Base-by-base conservation (phyloP, 2,888 invertebrate genomes). In the Pseudococcus longispinus region DNA sequence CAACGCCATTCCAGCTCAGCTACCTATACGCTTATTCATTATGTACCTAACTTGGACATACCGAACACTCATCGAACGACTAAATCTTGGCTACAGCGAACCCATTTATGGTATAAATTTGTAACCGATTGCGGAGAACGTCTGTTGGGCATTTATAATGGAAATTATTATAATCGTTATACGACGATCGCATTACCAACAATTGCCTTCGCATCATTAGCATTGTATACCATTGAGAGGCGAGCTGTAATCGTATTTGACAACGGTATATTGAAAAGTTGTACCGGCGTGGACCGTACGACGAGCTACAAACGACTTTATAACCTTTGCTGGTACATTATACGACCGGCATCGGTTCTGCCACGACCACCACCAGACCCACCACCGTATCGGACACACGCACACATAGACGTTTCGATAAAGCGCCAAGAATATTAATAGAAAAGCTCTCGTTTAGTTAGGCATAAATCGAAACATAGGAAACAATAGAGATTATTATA, bases 351-450 rank as follows among this genome's bases (percentile, higher is more conserved):
- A 55, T n/a, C n/a, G 55, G 44, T 46, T 11, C 13, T 13, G 44
- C 20, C 20, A 65, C 65, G 26, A 65, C 18, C n/a, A 51, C 60
- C 5, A 60, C n/a, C n/a, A n/a, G n/a, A n/a, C n/a, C n/a, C 23
- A 23, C 6, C 60, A 11, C 2, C 60, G 32, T 70, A 29, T 29
- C 15, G 29, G 18, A 29, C 70, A 29, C 18, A 70, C 29, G 15
- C 18, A 15, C 18, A 20, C 70, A 70, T 26, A 29, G 29, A 29
- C 29, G 60, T 70, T 70, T 70, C 70, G 70, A 70, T 29, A 29
- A 70, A 70, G 29, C 70, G 70, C 29, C 70, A 70, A 26, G 70
- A 70, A 70, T 70, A 70, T 70, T 70, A 70, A 70, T 70, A 70
- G 70, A 29, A 70, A 70, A 70, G 29, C 70, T 70, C 29, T 26